phyloP scores from a whole-genome alignment of 2,113 vertebrate species.

The Pollachius pollachius region DNA sequence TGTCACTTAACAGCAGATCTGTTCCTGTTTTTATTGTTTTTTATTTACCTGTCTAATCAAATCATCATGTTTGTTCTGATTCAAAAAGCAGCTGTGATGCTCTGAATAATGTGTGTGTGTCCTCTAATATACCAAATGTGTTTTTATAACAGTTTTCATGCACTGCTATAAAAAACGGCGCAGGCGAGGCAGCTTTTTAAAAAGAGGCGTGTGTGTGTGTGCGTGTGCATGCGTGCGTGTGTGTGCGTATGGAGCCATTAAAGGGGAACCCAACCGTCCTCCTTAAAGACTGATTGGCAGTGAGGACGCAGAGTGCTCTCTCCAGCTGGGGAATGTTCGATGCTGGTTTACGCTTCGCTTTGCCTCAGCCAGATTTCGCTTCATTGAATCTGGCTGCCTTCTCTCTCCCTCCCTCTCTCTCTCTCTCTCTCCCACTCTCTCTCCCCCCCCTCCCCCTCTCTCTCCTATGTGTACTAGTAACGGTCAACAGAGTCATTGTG shows the following conservation, averaged over 20 bases:
- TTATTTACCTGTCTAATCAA: constrained; percentile 36
- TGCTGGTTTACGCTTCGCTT: too few species aligned
- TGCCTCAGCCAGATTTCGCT: too few species aligned
- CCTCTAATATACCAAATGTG: constrained; percentile 87
- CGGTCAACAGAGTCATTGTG: constrained; percentile 74
- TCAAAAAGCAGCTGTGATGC: constrained; percentile 88
- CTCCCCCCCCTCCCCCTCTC: background rate
- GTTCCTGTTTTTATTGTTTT: constrained; percentile 19
- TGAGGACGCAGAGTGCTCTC: constrained; percentile 52
- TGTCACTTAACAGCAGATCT: constrained; percentile 16
- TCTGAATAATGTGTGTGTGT: constrained; percentile 84
- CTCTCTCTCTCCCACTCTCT: background rate
- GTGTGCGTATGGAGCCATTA: too few species aligned
- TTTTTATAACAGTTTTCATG: constrained; percentile 82
- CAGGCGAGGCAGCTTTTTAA: constrained; percentile 87
- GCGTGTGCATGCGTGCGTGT: too few species aligned
- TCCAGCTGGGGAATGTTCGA: background rate
- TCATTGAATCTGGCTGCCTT: too few species aligned
- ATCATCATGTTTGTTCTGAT: constrained; percentile 58
- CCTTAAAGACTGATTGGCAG: constrained; percentile 58
- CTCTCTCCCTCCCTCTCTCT: background rate
- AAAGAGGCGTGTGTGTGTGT: constrained; percentile 46
- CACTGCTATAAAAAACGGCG: constrained; percentile 82
- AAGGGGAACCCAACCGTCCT: constrained; percentile 62
- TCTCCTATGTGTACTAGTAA: constrained; percentile 52